A percentile compares a stretch with the other conserved stretches of the same genome.
These are phyloP conservation scores for Zaprionus davidi DNA, from an alignment of 1,140 invertebrate species.

Conservation along the genomic window DNA sequence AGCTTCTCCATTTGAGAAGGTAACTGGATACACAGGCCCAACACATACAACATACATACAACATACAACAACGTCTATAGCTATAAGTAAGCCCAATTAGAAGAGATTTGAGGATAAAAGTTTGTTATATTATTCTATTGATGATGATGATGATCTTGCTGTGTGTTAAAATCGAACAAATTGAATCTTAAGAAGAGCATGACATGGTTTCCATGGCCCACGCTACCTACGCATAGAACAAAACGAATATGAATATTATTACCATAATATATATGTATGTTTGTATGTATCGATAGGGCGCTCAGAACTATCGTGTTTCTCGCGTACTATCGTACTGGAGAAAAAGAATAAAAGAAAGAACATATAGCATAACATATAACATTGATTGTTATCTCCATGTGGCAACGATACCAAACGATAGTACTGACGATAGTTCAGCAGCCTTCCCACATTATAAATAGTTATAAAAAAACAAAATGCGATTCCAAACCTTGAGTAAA, in stretches of 20 bases:
- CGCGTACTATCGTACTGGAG: not conserved
- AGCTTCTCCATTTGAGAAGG: constrained; percentile 56
- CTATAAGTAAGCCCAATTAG: not conserved
- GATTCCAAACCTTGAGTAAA: constrained; percentile 30
- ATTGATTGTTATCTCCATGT: constrained; percentile 6
- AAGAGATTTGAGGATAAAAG: not conserved
- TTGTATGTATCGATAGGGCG: not conserved
- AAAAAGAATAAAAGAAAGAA: not conserved
- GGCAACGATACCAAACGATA: not conserved
- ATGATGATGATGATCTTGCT: not conserved
- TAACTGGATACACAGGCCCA: not conserved
- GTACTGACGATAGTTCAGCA: not conserved
- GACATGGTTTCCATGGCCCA: not conserved
- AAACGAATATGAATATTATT: not conserved
- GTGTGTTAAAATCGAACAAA: constrained; percentile 7
- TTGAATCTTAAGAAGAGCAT: constrained; percentile 6
- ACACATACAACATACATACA: not conserved
- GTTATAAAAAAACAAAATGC: constrained; percentile 18
- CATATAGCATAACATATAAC: not conserved
- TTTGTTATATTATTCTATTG: constrained; percentile 5
- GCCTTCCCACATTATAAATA: not conserved
- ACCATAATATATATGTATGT: constrained; percentile 5
- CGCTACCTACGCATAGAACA: constrained; percentile 1
- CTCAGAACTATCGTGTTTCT: not conserved
- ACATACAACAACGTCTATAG: not conserved